Percentiles rank a stretch among this genome's conserved stretches.
These are phyloP conservation scores for Melanchra persicariae DNA, from an alignment of 2,888 invertebrate species.

Conservation along the genomic window DNA sequence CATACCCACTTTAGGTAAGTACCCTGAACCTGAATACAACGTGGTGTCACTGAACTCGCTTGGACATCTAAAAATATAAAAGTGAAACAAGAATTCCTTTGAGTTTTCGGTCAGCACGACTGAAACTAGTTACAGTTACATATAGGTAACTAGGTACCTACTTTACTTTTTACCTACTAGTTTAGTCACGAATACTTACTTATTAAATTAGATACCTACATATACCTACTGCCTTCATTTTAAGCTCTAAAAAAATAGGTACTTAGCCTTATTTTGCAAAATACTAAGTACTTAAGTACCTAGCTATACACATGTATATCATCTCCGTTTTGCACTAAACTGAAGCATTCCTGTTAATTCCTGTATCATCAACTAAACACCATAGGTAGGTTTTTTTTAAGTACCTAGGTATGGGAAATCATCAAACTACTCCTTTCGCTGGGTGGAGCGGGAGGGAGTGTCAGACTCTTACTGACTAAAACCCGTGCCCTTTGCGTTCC, in stretches of 20 bases:
- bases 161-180: too few relatives aligned
- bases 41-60: slow-evolving; percentile 30
- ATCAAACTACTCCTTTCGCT: too few relatives aligned
- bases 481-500: too few relatives aligned
- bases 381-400: too few relatives aligned
- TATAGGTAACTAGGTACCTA: not conserved
- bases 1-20: too few relatives aligned
- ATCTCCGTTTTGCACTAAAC: not conserved
- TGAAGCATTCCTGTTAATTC: not conserved
- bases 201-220: slow-evolving; percentile 2
- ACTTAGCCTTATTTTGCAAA: too few relatives aligned
- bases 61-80: slow-evolving; percentile 21
- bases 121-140: slow-evolving; percentile 19
- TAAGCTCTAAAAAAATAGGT: too few relatives aligned
- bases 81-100: slow-evolving; percentile 21
- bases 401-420: too few relatives aligned
- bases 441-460: too few relatives aligned
- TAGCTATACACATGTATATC: not conserved
- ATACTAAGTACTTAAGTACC: too few relatives aligned
- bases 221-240: not conserved
- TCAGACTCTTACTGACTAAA: too few relatives aligned
- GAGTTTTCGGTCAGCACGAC: slow-evolving; percentile 35
- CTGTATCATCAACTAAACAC: not conserved
- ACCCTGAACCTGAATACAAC: too few relatives aligned
- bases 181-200: slow-evolving; percentile 7